phyloP scores from a whole-genome alignment of 2,797 vertebrate species.

The Falco novaeseelandiae region DNA sequence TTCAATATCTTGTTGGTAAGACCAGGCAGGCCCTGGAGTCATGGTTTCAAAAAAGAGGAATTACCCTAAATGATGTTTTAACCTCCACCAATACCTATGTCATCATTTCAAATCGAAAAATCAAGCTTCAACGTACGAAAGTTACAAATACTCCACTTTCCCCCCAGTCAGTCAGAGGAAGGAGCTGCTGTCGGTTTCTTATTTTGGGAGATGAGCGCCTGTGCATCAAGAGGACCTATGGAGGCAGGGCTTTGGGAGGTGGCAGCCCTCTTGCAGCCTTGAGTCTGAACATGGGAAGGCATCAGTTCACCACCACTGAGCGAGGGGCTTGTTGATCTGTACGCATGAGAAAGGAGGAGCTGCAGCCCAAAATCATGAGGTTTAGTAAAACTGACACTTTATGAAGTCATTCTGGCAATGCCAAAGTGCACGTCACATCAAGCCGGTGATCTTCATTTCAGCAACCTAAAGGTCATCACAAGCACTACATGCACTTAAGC shows the following conservation, averaged over 20 bases:
- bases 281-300: not conserved
- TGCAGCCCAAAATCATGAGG: not conserved
- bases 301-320: not conserved
- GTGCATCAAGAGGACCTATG: not conserved
- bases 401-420: not conserved
- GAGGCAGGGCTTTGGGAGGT: not conserved
- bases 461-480: not conserved
- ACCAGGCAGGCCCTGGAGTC: not conserved
- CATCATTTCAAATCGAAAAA: not conserved
- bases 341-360: not conserved
- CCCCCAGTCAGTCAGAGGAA: rapidly evolving
- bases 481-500: not conserved
- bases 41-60: not conserved
- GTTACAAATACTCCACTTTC: not conserved
- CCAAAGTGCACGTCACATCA: not conserved
- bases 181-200: not conserved
- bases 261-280: not conserved
- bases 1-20: not conserved
- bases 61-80: not conserved
- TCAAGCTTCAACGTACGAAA: not conserved
- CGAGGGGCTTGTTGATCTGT: not conserved
- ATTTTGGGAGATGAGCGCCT: not conserved
- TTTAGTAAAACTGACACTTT: not conserved
- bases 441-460: not conserved
- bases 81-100: not conserved